Evolutionary conservation across 2,113 vertebrate genomes (phyloP), one percentile per base, ranked within the genome.

Genomic region (Polypterus senegalus): DNA sequence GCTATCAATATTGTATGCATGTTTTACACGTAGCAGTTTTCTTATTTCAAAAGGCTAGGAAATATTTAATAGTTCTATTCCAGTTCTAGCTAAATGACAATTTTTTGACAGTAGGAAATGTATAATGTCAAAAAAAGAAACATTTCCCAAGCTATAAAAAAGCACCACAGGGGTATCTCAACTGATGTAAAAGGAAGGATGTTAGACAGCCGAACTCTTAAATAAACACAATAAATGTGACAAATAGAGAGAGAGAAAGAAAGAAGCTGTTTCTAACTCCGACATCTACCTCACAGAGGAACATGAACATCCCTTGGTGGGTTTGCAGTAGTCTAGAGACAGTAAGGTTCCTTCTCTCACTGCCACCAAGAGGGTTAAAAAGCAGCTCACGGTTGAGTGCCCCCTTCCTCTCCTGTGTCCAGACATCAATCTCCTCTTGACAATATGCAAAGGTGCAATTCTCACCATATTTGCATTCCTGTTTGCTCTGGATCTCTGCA

Each of bases 341-440:
- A 68, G 84, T 84, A 68, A 81, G 85, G 8, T 68, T 84, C 65
- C 88, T 88, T 9, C 90, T 83, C 65, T 83, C 81, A 71, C 84
- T 79, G 43, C 79, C 77, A 61, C 79, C 73, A 8, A 83, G 66
- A 0, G 85, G 83, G 70, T 88, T 86, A 52, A 96, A 97, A 76
- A 98, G 87, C 67, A 89, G 80, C 67, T 85, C 82, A 3, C 95
- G 80, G 77, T 89, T 87, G 70, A 98, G 81, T 52, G 79, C 85
- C 48, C 93, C 91, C 67, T 88, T 93, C 74, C 92, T 86, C 80
- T 98, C 95, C 70, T 88, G 86, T 0, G 88, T 96, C 93, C 95
- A 98, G 63, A 98, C 92, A 49, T 97, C 94, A 3, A 98, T 94
- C 83, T 98, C 95, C 78, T 95, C 88, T 83, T 93, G 92, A 85